Evolutionary conservation across 2,888 invertebrate genomes (phyloP).

Genomic region (Dromius quadrimaculatus): DNA sequence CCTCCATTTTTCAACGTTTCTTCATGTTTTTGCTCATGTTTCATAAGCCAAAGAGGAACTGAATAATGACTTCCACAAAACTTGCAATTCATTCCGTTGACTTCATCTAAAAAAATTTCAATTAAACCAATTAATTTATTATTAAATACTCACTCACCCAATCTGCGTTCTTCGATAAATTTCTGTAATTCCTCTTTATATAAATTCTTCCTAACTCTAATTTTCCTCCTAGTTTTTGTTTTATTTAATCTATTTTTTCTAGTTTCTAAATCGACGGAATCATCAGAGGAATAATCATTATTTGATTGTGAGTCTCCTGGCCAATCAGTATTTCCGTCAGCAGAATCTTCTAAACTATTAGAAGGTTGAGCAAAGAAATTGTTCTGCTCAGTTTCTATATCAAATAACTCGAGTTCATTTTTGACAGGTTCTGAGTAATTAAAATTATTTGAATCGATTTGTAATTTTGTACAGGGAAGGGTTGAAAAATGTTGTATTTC

Average conservation of each 20-base stretch:
- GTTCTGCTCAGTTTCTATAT: background rate
- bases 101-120: slow-evolving; percentile 11
- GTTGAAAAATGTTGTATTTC: slow-evolving; percentile 7
- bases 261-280: slow-evolving; percentile 38
- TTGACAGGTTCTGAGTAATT: slow-evolving; percentile 2
- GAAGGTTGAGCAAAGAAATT: background rate
- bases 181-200: slow-evolving; percentile 52
- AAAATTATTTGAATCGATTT: slow-evolving; percentile 10
- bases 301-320: slow-evolving; percentile 48
- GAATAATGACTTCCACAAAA: slow-evolving; percentile 59
- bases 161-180: slow-evolving; percentile 55
- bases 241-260: slow-evolving; percentile 36
- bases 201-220: slow-evolving; percentile 16
- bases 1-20: slow-evolving; percentile 46
- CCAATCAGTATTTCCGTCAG: slow-evolving; percentile 44
- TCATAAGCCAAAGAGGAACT: slow-evolving; percentile 58
- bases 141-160: slow-evolving; percentile 52
- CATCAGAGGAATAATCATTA: slow-evolving; percentile 40
- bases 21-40: slow-evolving; percentile 59
- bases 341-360: slow-evolving; percentile 17
- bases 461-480: background rate
- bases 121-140: background rate
- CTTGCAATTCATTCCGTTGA: slow-evolving; percentile 55
- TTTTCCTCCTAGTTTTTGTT: slow-evolving; percentile 30
- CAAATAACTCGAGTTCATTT: background rate